A percentile compares a stretch with the other conserved stretches of the same genome.
Conservation (phyloP, 1,140 invertebrate genomes). For the Euschistus heros region DNA sequence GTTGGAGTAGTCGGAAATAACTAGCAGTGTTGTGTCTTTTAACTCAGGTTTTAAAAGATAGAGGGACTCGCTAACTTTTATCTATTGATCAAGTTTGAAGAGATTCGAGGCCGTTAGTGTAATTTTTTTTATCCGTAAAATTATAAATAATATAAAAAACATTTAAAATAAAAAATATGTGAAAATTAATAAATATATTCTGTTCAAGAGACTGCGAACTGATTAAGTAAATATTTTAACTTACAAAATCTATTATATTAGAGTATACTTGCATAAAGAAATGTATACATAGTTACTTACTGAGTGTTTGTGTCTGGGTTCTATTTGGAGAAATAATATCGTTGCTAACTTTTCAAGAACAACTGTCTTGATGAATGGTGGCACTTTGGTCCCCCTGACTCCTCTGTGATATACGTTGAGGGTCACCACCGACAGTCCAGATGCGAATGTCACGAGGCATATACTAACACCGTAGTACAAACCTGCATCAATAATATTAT, state of each 20-base stretch:
- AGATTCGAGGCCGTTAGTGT: too few species aligned
- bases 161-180: too few species aligned
- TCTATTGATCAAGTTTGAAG: too few species aligned
- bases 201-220: too few species aligned
- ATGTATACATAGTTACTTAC: constrained; percentile 9
- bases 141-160: too few species aligned
- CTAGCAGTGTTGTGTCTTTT: too few species aligned
- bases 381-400: constrained; percentile 62
- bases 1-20: too few species aligned
- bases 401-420: constrained; percentile 82
- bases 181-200: too few species aligned
- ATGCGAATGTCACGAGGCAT: constrained; percentile 79
- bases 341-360: constrained; percentile 52
- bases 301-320: constrained; percentile 36
- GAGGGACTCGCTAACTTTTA: too few species aligned
- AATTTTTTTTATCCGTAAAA: too few species aligned
- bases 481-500: constrained; percentile 43
- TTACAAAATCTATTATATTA: background rate
- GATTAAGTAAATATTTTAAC: too few species aligned
- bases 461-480: constrained; percentile 87
- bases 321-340: constrained; percentile 51
- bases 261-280: background rate
- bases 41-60: too few species aligned
- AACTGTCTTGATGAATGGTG: constrained; percentile 51
- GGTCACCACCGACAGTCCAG: constrained; percentile 71